Evolutionary conservation across 2,113 vertebrate genomes (phyloP).

Genomic region (Eonycteris spelaea): DNA sequence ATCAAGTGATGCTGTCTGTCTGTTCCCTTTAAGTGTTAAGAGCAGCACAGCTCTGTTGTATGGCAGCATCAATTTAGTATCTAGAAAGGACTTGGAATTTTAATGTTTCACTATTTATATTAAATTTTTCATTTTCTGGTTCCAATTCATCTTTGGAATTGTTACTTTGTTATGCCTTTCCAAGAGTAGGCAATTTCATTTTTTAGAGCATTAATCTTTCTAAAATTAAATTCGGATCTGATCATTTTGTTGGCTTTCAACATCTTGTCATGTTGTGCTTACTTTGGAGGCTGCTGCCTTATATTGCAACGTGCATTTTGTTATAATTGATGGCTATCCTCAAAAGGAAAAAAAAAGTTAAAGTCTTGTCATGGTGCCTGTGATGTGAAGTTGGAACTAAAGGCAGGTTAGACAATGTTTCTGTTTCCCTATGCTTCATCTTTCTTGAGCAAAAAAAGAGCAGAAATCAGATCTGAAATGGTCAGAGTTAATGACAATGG

Average conservation of each 20-base stretch:
- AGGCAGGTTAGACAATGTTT: background rate
- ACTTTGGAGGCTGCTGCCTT: background rate
- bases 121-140: background rate
- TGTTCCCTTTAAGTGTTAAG: background rate
- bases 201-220: background rate
- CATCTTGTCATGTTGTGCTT: background rate
- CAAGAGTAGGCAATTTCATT: background rate
- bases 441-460: background rate
- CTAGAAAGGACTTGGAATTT: background rate
- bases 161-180: background rate
- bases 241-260: background rate
- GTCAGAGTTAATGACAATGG: background rate
- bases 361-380: background rate
- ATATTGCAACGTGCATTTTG: background rate
- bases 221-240: slow-evolving; percentile 14
- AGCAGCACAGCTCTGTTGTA: background rate
- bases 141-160: background rate
- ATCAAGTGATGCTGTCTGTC: background rate
- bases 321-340: background rate
- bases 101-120: background rate
- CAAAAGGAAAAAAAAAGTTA: background rate
- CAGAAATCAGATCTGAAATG: background rate
- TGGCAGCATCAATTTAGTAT: background rate
- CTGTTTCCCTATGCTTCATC: background rate
- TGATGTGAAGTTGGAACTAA: too few relatives aligned